A percentile compares a stretch with the other conserved stretches of the same genome.
Conservation (phyloP, 2,113 vertebrate genomes). For the Phyllopteryx taeniolatus region DNA sequence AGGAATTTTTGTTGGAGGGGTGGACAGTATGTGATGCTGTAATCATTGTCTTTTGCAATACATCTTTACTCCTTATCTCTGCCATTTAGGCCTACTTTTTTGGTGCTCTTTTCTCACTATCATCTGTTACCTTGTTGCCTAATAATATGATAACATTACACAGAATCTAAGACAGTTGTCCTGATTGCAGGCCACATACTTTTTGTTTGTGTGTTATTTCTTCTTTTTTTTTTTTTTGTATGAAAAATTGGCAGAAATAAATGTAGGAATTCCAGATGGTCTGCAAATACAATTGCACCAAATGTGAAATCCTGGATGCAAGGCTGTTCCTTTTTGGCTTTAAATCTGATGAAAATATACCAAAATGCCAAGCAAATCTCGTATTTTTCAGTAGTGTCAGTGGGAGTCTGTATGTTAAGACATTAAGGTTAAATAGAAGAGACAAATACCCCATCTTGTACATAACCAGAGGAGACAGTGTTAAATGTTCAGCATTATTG, state of each 20-base stretch:
- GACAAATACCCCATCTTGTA: slow-evolving; percentile 38
- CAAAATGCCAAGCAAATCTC: slow-evolving; percentile 33
- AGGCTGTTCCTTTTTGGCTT: slow-evolving; percentile 34
- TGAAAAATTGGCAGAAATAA: slow-evolving; percentile 9
- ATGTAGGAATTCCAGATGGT: slow-evolving; percentile 26
- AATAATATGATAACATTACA: neutral
- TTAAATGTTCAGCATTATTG: slow-evolving; percentile 48
- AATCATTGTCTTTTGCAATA: too few species aligned
- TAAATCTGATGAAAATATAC: slow-evolving; percentile 40
- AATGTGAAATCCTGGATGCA: slow-evolving; percentile 26
- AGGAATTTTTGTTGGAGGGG: too few species aligned
- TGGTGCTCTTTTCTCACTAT: too few species aligned
- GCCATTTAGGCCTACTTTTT: too few species aligned
- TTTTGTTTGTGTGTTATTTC: slow-evolving; percentile 1
- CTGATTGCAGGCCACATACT: neutral
- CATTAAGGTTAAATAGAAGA: slow-evolving; percentile 35
- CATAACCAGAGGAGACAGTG: slow-evolving; percentile 17
- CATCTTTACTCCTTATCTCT: too few species aligned
- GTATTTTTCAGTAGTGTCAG: slow-evolving; percentile 42
- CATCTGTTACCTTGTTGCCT: too few species aligned
- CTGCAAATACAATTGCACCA: slow-evolving; percentile 21
- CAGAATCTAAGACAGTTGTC: neutral
- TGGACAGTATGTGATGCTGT: too few species aligned
- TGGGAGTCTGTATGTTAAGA: slow-evolving; percentile 34
- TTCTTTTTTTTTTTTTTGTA: neutral